Conservation (phyloP, 2,113 vertebrate species). For the Potamarius usumacintae region DNA sequence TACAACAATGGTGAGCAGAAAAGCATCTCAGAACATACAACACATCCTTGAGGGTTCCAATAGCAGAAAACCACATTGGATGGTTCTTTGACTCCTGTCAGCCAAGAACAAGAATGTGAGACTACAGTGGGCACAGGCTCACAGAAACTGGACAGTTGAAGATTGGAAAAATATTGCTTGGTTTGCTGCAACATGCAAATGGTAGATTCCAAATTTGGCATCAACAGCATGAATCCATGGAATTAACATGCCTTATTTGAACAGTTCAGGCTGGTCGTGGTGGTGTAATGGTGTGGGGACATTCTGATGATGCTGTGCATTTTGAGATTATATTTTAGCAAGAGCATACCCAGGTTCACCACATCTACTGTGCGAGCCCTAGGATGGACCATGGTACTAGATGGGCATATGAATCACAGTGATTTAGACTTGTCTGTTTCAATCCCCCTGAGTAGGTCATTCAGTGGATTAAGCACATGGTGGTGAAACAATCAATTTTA, state of each 20-base stretch:
- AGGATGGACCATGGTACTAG: constrained; percentile 31
- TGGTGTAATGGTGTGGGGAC: background rate
- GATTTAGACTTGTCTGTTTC: constrained; percentile 57
- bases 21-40: background rate
- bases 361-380: constrained; percentile 6
- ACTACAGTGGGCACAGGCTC: background rate
- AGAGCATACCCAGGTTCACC: constrained; percentile 24
- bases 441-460: constrained; percentile 57
- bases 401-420: constrained; percentile 48
- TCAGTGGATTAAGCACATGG: constrained; percentile 55
- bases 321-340: constrained; percentile 25
- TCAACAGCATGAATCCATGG: background rate
- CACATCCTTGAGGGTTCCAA: background rate
- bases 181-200: background rate
- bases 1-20: background rate
- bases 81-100: background rate
- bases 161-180: background rate
- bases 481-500: constrained; percentile 56
- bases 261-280: background rate
- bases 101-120: background rate
- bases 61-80: background rate
- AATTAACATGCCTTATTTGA: background rate
- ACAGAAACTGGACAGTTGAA: background rate
- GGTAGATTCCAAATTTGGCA: background rate
- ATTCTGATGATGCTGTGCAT: background rate